Base-by-base conservation (phyloP, 2,888 invertebrate genomes). In the Eupithecia inturbata region DNA sequence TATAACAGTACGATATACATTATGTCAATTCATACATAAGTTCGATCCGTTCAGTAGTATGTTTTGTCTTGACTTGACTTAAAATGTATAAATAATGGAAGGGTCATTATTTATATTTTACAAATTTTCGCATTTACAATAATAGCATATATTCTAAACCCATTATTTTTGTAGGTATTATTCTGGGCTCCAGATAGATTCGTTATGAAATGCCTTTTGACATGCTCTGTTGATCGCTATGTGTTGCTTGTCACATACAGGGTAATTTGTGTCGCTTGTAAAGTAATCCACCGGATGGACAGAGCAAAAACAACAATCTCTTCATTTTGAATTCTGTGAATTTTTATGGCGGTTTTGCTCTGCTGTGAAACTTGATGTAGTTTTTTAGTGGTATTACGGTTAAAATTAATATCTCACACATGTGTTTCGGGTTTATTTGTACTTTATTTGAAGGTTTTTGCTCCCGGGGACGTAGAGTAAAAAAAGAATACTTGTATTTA, bases 201-300 rank as follows among this genome's bases (percentile, higher is more conserved):
- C 66, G 63, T 64, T 57, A 68, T 62, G 70, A 72, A 71, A 70
- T 67, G 45, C 39, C 60, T 68, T 77, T 77, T 57, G 75, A 60
- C 72, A 71, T 67, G 73, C 71, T 70, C 73, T 67, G 71, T 49
- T 69, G 68, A 63, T 45, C 67, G 45, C 72, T 41, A 62, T 68
- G 68, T 67, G 69, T 45, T 57, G 33, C 33, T 71, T 68, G 67
- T 64, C 72, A 71, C 60, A 66, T 64, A 67, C 36, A 16, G 60
- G 10, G 22, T 62, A 28, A 62, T 72, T 68, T 22, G 53, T 67
- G 62, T 68, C 31, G 41, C 77, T 45, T 66, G 31, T 33, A 72
- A 53, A 69, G n/a, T 49, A 49, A 49, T 33, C 64, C 70, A 22
- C 49, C 63, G 19, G 70, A 70, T 3, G 49, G 33, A n/a, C 64